phyloP scores from a whole-genome alignment of 2,888 invertebrate genomes.

The Coecobrya sp. region DNA sequence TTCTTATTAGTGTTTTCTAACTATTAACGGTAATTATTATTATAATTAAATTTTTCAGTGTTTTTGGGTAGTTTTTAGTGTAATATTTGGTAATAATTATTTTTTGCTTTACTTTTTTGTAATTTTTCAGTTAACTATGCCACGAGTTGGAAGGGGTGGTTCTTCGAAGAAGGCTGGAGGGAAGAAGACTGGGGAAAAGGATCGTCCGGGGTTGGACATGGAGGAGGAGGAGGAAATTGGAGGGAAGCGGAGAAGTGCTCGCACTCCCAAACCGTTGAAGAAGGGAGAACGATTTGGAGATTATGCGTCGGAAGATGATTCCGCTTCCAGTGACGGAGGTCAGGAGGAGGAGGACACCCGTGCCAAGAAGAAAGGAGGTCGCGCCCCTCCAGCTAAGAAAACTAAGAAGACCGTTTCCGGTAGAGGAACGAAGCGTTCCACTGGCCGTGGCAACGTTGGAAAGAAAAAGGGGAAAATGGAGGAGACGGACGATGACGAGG shows the following conservation, averaged over 20 bases:
- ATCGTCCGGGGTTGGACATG: constrained; percentile 87
- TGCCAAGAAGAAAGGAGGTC: constrained; percentile 17
- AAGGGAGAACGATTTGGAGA: too few species aligned
- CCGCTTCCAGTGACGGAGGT: not conserved
- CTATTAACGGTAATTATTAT: too few species aligned
- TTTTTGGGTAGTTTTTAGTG: too few species aligned
- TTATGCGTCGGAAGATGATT: not conserved
- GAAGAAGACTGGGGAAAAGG: not conserved
- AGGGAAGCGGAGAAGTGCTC: not conserved
- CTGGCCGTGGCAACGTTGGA: not conserved
- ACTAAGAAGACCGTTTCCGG: not conserved
- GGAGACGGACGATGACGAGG: not conserved
- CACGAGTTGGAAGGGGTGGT: too few species aligned
- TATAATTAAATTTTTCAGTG: too few species aligned
- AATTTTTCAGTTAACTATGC: too few species aligned
- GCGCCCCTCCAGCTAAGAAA: constrained; percentile 45
- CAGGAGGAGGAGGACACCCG: not conserved
- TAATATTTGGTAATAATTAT: too few species aligned
- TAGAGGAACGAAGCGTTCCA: constrained; percentile 15
- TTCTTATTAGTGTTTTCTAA: too few species aligned
- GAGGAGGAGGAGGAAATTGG: constrained; percentile 87
- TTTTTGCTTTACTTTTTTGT: too few species aligned
- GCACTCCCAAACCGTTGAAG: too few species aligned
- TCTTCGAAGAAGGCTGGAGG: too few species aligned
- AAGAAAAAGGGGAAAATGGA: constrained; percentile 26